Evolutionary conservation across 2,113 vertebrate species (phyloP).

Genomic region (Copsychus sechellarum): DNA sequence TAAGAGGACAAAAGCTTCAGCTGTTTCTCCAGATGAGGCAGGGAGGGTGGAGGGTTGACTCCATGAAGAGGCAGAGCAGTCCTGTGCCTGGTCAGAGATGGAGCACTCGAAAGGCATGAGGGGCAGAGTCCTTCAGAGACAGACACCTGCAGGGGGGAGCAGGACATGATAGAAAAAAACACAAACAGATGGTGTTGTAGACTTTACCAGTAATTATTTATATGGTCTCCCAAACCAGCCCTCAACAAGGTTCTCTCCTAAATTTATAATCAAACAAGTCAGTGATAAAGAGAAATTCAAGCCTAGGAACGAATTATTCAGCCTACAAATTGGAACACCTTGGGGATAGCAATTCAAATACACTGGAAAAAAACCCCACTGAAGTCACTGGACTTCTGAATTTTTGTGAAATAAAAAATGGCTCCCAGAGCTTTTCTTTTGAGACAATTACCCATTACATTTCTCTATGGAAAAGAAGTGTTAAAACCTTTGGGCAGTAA

Average conservation of each 20-base stretch:
- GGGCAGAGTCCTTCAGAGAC: not conserved
- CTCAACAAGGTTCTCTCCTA: not conserved
- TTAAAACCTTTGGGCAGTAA: not conserved
- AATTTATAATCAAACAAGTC: not conserved
- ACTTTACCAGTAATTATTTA: not conserved
- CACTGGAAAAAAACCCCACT: not conserved
- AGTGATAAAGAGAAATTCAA: not conserved
- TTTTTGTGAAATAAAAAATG: not conserved
- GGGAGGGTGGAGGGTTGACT: not conserved
- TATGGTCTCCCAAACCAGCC: not conserved
- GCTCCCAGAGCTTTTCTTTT: not conserved
- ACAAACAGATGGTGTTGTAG: not conserved
- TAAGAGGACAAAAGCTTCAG: not conserved
- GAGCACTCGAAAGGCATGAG: not conserved
- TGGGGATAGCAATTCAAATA: not conserved
- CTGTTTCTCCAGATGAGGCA: not conserved
- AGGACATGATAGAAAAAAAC: not conserved
- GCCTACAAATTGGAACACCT: not conserved
- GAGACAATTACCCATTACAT: not conserved
- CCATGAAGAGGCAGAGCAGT: not conserved
- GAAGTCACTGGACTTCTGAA: not conserved
- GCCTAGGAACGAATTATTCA: not conserved
- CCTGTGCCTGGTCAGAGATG: not conserved
- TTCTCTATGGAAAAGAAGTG: not conserved
- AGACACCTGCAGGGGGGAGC: not conserved